phyloP scores from a whole-genome alignment of 1,140 invertebrate species.

The Hyposmocoma kahamanoa region DNA sequence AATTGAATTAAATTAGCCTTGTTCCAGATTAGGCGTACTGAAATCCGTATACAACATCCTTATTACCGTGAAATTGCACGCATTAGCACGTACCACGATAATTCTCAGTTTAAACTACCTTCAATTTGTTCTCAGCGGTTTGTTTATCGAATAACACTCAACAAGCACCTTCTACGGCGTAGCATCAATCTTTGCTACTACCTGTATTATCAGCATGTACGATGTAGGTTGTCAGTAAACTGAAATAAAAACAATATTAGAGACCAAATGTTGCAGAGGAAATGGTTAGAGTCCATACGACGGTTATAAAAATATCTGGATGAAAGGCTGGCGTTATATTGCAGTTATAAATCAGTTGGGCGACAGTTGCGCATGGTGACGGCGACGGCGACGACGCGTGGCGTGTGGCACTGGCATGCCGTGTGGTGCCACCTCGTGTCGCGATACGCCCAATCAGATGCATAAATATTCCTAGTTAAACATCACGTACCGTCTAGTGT shows the following conservation, averaged over 20 bases:
- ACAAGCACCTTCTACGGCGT: too few species aligned
- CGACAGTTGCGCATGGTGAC: conserved; percentile 19
- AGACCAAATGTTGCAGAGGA: conserved; percentile 22
- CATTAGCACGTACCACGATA: not conserved
- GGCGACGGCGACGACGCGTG: conserved; percentile 15
- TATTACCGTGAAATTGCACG: not conserved
- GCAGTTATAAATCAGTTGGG: conserved; percentile 45
- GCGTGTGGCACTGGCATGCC: conserved; percentile 12
- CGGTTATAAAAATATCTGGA: conserved; percentile 52
- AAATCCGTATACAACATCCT: not conserved
- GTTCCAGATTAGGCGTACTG: not conserved
- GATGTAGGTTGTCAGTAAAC: not conserved
- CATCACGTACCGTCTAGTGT: not conserved
- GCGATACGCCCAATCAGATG: too few species aligned
- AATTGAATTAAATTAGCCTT: not conserved
- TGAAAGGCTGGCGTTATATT: conserved; percentile 45
- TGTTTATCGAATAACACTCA: too few species aligned
- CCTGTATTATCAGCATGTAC: too few species aligned
- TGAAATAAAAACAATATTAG: conserved; percentile 3
- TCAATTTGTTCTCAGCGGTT: too few species aligned
- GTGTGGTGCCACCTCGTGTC: too few species aligned
- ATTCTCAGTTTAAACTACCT: not conserved
- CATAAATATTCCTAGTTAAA: too few species aligned
- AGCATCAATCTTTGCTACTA: too few species aligned
- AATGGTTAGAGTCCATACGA: conserved; percentile 28